Base-by-base conservation (phyloP, 2,888 invertebrate genomes). In the Microplitis deprimator region DNA sequence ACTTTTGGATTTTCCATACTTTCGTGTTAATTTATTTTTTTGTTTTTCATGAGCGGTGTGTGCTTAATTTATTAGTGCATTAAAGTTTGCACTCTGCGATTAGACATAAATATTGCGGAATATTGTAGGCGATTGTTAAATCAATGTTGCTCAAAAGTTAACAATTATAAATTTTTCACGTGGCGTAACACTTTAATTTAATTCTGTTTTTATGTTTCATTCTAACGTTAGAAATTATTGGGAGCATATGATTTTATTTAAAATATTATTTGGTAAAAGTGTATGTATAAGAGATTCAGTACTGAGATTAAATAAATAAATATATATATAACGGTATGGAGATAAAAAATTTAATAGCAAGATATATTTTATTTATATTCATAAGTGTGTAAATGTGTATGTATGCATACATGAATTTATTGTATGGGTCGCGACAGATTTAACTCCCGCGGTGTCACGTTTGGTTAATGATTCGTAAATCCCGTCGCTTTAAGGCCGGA, bases 391-490 rank as follows among this genome's bases (percentile, higher is more conserved):
- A 67, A 71, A 71, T 73, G 78, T 82, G 81, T 75, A 61, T 71
- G 38, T 29, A 20, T 69, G n/a, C 10, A 7, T 71, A 8, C 38
- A 61, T 71, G 39, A 38, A 62, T 39, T 61, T 70, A 77, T 74
- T 79, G 79, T 74, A 70, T 59, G 20, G 8, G 41, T 38, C 50
- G 41, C 61, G 59, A 70, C 71, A 62, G 61, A 71, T 61, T 71
- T 16, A 71, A 71, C 71, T 71, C 39, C 38, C 16, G 71, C 29
- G 67, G 73, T 76, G 75, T 77, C 77, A 77, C 76, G 76, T 77
- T 79, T 79, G 79, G 77, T 79, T 79, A 79, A 79, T 79, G 79
- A 76, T 79, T 79, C 79, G 79, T 79, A 67, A 79, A 79, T 79
- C 79, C 79, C 77, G 79, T 79, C 73, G 71, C 68, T 67, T 71